Percentiles rank a stretch among this genome's conserved stretches.
Evolutionary conservation across 2,113 vertebrate genomes (phyloP).

Genomic region (Stomatorhinus ivindoensis): DNA sequence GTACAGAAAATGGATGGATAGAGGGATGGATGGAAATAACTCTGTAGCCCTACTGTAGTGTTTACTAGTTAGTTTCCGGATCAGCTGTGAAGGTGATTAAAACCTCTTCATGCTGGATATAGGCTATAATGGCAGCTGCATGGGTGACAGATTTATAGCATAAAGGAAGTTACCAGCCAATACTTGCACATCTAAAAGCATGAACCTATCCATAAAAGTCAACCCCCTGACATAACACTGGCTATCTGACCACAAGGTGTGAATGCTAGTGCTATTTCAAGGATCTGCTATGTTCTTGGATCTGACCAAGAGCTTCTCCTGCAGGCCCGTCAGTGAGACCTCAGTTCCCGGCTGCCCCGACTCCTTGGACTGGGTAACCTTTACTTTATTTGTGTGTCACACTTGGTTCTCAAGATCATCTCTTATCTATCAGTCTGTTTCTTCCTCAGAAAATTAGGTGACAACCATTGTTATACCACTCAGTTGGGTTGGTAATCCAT

Average conservation of each 20-base stretch:
- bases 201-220: neutral
- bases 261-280: neutral
- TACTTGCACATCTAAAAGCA: neutral
- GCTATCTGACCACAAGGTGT: neutral
- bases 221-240: neutral
- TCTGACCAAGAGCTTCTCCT: neutral
- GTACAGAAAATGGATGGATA: neutral
- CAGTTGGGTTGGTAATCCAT: neutral
- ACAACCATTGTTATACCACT: neutral
- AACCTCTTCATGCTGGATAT: neutral
- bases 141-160: neutral
- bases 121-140: neutral
- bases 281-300: neutral
- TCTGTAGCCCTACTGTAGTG: neutral
- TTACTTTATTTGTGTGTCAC: neutral
- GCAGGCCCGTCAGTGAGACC: neutral
- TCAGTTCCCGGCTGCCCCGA: neutral
- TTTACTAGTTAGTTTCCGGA: neutral
- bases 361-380: neutral
- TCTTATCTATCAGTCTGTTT: neutral
- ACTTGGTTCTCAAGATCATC: neutral
- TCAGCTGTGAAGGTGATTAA: neutral
- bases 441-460: neutral
- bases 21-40: neutral
- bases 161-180: neutral